These are phyloP conservation scores for Varanus komodoensis DNA, from an alignment of 2,113 vertebrate genomes.

Conservation along the genomic window DNA sequence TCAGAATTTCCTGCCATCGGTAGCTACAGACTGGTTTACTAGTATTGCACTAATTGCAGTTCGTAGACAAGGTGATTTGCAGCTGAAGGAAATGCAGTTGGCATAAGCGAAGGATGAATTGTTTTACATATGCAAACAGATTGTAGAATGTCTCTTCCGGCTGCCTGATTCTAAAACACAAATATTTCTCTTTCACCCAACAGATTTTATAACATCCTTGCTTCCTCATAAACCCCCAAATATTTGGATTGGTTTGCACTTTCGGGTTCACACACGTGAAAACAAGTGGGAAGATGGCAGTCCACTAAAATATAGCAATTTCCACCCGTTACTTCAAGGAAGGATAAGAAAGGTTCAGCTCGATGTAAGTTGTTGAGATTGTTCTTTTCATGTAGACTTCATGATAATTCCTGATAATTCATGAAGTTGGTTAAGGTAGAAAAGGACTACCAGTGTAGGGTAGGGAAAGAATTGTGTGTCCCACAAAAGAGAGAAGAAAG, in stretches of 20 bases:
- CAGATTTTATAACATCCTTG: slow-evolving; percentile 93
- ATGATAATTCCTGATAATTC: neutral
- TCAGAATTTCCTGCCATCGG: neutral
- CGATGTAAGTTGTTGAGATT: slow-evolving; percentile 78
- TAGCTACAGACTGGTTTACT: neutral
- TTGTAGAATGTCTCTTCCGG: slow-evolving; percentile 29
- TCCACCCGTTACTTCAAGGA: slow-evolving; percentile 87
- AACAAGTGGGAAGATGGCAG: slow-evolving; percentile 84
- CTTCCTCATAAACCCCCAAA: slow-evolving; percentile 73
- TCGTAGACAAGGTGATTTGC: neutral
- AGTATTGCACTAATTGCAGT: neutral
- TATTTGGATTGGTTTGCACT: slow-evolving; percentile 91
- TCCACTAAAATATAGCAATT: slow-evolving; percentile 83
- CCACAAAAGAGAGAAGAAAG: neutral
- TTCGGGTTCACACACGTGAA: slow-evolving; percentile 60
- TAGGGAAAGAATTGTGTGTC: neutral
- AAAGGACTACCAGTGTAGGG: neutral
- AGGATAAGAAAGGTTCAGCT: slow-evolving; percentile 75
- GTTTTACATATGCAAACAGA: neutral
- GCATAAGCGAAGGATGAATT: neutral
- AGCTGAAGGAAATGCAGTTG: neutral
- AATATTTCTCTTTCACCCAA: slow-evolving; percentile 52
- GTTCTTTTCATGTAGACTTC: neutral
- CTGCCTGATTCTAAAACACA: slow-evolving; percentile 33
- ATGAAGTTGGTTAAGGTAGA: neutral